Evolutionary conservation across 2,888 invertebrate genomes (phyloP).

Genomic region (Scaeva pyrastri): DNA sequence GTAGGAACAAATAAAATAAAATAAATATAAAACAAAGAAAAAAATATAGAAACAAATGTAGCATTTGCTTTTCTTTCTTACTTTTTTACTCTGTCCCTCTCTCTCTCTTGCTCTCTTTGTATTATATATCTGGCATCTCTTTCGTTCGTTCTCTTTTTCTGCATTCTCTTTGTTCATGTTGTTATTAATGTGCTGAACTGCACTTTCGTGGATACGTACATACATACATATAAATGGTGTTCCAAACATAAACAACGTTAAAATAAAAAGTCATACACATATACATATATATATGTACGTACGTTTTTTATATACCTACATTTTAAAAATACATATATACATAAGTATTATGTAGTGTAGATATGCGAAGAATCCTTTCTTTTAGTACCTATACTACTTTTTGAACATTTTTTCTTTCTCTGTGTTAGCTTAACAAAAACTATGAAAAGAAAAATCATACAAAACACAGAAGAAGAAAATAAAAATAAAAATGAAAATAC

Average conservation of each 20-base stretch:
- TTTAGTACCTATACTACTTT: conserved; percentile 12
- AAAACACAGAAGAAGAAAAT: conserved; percentile 43
- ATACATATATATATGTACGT: not conserved
- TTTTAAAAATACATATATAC: not conserved
- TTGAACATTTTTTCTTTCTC: not conserved
- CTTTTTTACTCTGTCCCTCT: not conserved
- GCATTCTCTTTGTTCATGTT: conserved; percentile 8
- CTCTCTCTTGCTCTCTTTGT: not conserved
- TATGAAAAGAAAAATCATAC: conserved; percentile 64
- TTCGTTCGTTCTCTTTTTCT: not conserved
- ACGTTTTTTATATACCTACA: too few species aligned
- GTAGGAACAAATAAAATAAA: conserved; percentile 16
- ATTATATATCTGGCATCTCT: not conserved
- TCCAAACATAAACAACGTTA: conserved; percentile 10
- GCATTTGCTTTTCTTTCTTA: conserved; percentile 26
- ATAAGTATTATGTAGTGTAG: conserved; percentile 3
- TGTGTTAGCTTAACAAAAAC: conserved; percentile 54
- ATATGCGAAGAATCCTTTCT: conserved; percentile 32
- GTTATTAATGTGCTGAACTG: conserved; percentile 30
- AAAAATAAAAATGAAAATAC: conserved; percentile 1
- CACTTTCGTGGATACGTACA: not conserved
- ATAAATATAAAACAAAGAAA: conserved; percentile 1
- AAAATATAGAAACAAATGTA: conserved; percentile 32
- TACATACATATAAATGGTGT: not conserved
- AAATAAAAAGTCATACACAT: not conserved